Conservation (phyloP, 2,113 vertebrate species). For the Hemicordylus capensis region DNA sequence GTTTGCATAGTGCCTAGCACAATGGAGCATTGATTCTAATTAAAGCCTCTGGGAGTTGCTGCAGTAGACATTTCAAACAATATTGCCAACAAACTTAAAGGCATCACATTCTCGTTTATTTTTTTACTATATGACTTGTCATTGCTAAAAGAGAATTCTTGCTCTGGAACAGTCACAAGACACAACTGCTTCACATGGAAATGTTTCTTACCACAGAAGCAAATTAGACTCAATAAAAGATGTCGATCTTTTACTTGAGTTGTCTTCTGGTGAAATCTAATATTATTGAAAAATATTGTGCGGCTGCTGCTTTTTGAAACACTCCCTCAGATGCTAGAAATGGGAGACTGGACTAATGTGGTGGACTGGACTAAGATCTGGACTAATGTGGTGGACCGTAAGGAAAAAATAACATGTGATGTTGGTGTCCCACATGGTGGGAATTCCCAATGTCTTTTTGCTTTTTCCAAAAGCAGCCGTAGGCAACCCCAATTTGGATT, state of each 20-base stretch:
- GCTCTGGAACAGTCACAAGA: neutral
- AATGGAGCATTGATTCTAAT: conserved; percentile 37
- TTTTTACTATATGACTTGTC: conserved; percentile 1
- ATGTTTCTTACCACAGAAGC: neutral
- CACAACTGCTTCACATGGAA: neutral
- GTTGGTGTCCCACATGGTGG: too few species aligned
- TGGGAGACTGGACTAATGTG: neutral
- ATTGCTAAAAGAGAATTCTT: conserved; percentile 22
- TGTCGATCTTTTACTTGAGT: neutral
- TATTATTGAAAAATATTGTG: neutral
- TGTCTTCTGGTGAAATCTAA: neutral
- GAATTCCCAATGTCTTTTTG: too few species aligned
- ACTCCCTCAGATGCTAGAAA: neutral
- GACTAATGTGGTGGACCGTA: neutral
- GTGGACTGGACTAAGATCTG: neutral
- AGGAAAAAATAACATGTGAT: neutral
- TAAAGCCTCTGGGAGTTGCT: conserved; percentile 52
- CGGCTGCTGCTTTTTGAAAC: neutral
- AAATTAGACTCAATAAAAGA: neutral
- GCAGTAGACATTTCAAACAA: conserved; percentile 31
- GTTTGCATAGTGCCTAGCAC: conserved; percentile 27
- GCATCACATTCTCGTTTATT: conserved; percentile 28
- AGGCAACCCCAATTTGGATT: too few species aligned
- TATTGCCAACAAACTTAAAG: conserved; percentile 22
- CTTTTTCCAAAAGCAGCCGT: too few species aligned